These are phyloP conservation scores for Lepidurus couesii DNA, from an alignment of 1,140 invertebrate genomes.

Conservation along the genomic window DNA sequence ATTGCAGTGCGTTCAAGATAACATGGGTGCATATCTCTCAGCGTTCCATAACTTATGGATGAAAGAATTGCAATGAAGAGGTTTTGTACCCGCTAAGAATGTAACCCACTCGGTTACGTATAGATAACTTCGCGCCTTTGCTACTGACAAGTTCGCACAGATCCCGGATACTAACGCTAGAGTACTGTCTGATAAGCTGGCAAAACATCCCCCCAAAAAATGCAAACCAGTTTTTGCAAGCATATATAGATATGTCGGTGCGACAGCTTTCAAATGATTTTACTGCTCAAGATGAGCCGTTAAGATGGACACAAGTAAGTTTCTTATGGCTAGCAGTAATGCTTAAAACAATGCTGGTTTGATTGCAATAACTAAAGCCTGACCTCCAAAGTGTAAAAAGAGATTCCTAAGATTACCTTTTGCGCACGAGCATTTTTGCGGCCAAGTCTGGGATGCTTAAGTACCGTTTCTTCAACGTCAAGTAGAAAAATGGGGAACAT, in stretches of 20 bases:
- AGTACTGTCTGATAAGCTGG: too few species aligned
- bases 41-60: too few species aligned
- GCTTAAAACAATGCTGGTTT: background rate
- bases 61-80: too few species aligned
- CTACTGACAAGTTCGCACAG: too few species aligned
- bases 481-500: constrained; percentile 6
- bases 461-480: constrained; percentile 14
- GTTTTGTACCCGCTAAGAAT: too few species aligned
- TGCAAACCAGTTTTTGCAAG: background rate
- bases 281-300: background rate
- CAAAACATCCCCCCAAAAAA: too few species aligned
- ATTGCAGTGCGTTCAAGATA: too few species aligned
- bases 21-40: too few species aligned
- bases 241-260: background rate
- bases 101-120: too few species aligned
- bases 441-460: constrained; percentile 12
- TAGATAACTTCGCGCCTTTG: too few species aligned
- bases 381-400: background rate
- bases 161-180: too few species aligned
- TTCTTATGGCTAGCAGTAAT: background rate
- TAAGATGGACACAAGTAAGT: background rate
- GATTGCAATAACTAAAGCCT: background rate
- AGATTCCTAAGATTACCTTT: background rate
- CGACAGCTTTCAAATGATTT: background rate
- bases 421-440: background rate